These are phyloP conservation scores for Lycorma delicatula DNA, from an alignment of 1,140 invertebrate species.

Conservation along the genomic window DNA sequence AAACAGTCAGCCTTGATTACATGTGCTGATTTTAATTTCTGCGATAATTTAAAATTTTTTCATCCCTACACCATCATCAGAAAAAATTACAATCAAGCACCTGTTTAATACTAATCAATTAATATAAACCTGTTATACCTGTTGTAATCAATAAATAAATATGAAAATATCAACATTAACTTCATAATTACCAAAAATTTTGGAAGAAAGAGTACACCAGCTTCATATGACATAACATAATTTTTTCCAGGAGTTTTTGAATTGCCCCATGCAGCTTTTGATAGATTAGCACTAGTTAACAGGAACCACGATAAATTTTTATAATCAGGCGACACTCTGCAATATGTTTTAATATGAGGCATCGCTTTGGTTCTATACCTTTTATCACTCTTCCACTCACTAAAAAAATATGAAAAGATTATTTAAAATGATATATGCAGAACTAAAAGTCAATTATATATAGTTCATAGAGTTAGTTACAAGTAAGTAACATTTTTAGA, in stretches of 20 bases:
- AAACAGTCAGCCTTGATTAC: no score
- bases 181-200: constrained; percentile 60
- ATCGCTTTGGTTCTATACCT: constrained; percentile 63
- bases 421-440: constrained; percentile 10
- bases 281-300: constrained; percentile 87
- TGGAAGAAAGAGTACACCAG: constrained; percentile 83
- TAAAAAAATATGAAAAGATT: constrained; percentile 38
- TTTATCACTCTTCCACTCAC: constrained; percentile 71
- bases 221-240: constrained; percentile 70
- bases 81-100: neutral
- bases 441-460: no score
- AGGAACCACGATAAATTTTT: constrained; percentile 67
- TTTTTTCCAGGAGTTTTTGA: constrained; percentile 57
- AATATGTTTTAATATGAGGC: constrained; percentile 92
- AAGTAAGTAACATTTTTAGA: no score
- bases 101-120: neutral
- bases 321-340: constrained; percentile 58
- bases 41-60: no score
- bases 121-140: neutral
- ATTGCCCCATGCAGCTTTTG: constrained; percentile 90
- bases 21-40: no score
- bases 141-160: neutral
- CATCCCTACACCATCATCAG: constrained; percentile 1
- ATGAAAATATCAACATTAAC: neutral
- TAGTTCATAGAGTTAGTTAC: no score